Conservation (phyloP, 2,797 vertebrate species). For the Adrianichthys oophorus region DNA sequence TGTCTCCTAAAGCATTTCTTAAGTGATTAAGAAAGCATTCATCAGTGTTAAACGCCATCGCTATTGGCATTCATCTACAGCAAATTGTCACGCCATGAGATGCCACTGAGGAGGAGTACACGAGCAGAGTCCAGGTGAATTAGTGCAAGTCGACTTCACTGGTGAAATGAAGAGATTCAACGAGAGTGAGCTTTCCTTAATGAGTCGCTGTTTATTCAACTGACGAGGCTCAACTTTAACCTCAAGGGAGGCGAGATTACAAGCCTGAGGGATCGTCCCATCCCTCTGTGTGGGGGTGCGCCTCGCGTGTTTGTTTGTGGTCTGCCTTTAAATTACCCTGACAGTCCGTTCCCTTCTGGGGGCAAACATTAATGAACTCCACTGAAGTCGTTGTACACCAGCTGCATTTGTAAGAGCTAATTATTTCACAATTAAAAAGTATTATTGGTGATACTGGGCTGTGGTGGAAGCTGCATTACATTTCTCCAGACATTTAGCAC, state of each 20-base stretch:
- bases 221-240: constrained; percentile 39
- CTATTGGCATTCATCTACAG: constrained; percentile 41
- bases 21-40: constrained; percentile 46
- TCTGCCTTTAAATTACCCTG: constrained; percentile 30
- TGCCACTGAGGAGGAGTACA: neutral
- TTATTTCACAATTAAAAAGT: constrained; percentile 36
- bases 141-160: neutral
- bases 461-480: neutral
- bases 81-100: constrained; percentile 45
- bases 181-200: constrained; percentile 8
- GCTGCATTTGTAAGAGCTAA: constrained; percentile 34
- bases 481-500: neutral
- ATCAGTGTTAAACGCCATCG: constrained; percentile 10
- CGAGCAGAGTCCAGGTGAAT: constrained; percentile 14
- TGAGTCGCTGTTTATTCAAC: constrained; percentile 28
- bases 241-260: constrained; percentile 28
- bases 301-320: constrained; percentile 22
- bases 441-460: constrained; percentile 1
- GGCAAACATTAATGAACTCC: constrained; percentile 44
- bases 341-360: constrained; percentile 35
- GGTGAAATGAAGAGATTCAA: neutral
- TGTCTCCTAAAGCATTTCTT: constrained; percentile 26
- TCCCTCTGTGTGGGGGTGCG: constrained; percentile 9
- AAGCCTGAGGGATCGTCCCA: neutral
- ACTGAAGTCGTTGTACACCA: constrained; percentile 26